Evolutionary conservation across 2,797 vertebrate genomes (phyloP), one percentile per base, ranked within the genome.

Genomic region (Sebastes nivosus): DNA sequence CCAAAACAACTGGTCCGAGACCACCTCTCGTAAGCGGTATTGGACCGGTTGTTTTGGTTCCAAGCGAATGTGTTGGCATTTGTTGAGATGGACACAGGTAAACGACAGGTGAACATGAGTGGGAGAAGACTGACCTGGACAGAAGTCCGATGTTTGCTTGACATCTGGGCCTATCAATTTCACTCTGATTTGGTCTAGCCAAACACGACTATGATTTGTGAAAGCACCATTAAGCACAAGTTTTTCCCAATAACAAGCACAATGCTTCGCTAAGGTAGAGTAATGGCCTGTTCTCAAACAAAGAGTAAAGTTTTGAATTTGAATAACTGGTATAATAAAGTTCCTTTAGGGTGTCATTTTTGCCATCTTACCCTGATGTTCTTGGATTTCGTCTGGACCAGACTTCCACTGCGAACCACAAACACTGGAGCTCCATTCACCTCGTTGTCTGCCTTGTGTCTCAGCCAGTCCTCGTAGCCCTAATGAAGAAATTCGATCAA

Each of bases 381-480:
- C 94, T 99, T 99, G 84, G 99, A 99, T 93, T 96, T 97, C 1
- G 99, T 99, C 95, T 99, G 98, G 11, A 99, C 99, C 95, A 99
- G 96, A 93, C 98, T 96, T 89, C 99, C 98, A 68, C 98, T 99
- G 90, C 98, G 97, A 84, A 99, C 98, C 80, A 99, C 99, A 88
- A 97, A 99, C 81, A 99, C 98, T 0, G 98, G 98, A 81, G 98
- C 98, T 72, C 97, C 97, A 0, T 99, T 99, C 70, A 99, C 98
- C 95, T 99, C 99, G 75, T 99, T 99, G 94, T 99, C 99, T 4
- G 98, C 98, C 87, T 98, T 99, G 93, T 99, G 98, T 61, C 98
- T 96, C 79, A 99, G 95, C 98, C 98, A 99, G 82, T 99, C 99
- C 93, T 99, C 98, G 72, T 98, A 99, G 77, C 98, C 98, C 98